phyloP scores from a whole-genome alignment of 2,797 vertebrate species.

The Gobio occitaniae region DNA sequence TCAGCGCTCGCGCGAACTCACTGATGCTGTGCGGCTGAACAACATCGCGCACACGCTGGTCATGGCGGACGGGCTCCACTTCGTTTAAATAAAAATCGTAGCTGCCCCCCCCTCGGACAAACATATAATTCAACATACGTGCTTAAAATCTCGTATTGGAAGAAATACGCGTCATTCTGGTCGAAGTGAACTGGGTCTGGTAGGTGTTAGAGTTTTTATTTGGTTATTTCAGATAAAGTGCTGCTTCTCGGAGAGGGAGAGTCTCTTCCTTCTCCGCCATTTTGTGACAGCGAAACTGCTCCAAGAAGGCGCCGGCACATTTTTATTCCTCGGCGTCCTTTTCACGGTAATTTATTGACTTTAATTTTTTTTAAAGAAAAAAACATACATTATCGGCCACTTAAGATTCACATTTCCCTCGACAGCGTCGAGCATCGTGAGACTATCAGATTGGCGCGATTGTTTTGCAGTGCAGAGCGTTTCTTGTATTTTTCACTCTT shows the following conservation, averaged over 20 bases:
- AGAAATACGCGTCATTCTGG: conserved; percentile 44
- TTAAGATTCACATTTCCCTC: not conserved
- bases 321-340: not conserved
- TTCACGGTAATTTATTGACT: too few relatives aligned
- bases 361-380: not conserved
- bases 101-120: not conserved
- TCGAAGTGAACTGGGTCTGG: conserved; percentile 65
- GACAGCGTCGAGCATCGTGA: not conserved
- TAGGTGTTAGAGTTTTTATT: conserved; percentile 65
- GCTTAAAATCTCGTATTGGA: not conserved
- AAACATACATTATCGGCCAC: not conserved
- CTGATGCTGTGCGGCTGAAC: conserved; percentile 60
- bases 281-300: conserved; percentile 84
- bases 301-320: conserved; percentile 64
- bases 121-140: not conserved
- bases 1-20: conserved; percentile 27
- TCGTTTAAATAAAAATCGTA: conserved; percentile 48
- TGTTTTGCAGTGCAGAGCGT: conserved; percentile 11
- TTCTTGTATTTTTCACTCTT: not conserved
- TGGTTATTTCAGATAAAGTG: conserved; percentile 44
- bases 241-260: conserved; percentile 75
- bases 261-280: conserved; percentile 87
- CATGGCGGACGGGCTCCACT: conserved; percentile 65
- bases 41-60: conserved; percentile 62
- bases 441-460: conserved; percentile 4